Conservation (phyloP, 2,888 invertebrate genomes). For the Phengaris alcon region DNA sequence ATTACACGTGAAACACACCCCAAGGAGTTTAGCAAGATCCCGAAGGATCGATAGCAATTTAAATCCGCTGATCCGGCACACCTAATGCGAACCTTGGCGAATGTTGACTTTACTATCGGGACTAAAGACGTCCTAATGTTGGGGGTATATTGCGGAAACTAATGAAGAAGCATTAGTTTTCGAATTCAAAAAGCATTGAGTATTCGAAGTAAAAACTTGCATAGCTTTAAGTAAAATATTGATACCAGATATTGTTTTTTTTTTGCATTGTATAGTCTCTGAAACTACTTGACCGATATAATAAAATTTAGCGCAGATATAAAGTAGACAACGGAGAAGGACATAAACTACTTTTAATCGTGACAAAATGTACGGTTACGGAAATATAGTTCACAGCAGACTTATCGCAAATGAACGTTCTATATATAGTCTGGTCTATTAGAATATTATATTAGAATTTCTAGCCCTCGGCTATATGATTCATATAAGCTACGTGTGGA, state of each 20-base stretch:
- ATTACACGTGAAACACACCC: conserved; percentile 37
- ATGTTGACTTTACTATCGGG: conserved; percentile 4
- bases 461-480: conserved; percentile 8
- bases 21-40: conserved; percentile 33
- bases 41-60: conserved; percentile 55
- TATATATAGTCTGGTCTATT: background rate
- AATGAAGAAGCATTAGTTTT: no score
- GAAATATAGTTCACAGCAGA: no score
- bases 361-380: no score
- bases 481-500: conserved; percentile 5
- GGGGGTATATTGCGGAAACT: background rate
- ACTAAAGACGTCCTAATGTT: background rate
- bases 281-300: no score
- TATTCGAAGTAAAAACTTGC: background rate
- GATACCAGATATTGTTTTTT: no score
- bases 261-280: no score
- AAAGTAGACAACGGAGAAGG: no score
- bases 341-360: no score
- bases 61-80: conserved; percentile 58
- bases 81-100: conserved; percentile 53
- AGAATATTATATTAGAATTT: background rate
- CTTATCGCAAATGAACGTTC: no score
- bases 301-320: no score
- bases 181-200: no score
- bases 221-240: no score